A percentile compares a stretch with the other conserved stretches of the same genome.
These are phyloP conservation scores for Microlaimidae sp. DNA, from an alignment of 2,888 invertebrate species.

Conservation along the genomic window DNA sequence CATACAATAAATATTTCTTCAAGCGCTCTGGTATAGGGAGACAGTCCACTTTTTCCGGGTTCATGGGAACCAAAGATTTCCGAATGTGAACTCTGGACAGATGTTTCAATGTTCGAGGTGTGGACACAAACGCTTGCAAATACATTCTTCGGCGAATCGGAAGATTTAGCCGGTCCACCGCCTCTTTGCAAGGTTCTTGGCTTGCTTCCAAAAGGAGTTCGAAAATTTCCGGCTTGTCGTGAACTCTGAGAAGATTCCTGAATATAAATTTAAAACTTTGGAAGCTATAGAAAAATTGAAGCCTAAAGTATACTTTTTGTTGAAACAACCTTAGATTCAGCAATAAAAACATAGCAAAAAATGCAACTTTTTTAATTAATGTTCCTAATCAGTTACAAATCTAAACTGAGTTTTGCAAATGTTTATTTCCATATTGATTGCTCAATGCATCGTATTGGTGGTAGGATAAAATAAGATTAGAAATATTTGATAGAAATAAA, in stretches of 20 bases:
- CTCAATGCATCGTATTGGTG: too few relatives aligned
- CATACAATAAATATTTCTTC: background rate
- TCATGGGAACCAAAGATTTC: background rate
- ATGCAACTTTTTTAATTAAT: too few relatives aligned
- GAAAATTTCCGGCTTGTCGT: background rate
- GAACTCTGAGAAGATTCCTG: background rate
- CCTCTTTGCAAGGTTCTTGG: background rate
- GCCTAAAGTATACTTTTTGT: too few relatives aligned
- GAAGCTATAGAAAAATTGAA: too few relatives aligned
- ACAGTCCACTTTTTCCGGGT: background rate
- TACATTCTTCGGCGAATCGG: slow-evolving; percentile 7
- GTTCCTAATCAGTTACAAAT: too few relatives aligned
- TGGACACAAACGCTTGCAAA: background rate
- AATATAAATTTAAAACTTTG: too few relatives aligned
- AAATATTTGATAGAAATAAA: too few relatives aligned
- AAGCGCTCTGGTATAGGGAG: slow-evolving; percentile 4
- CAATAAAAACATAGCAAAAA: too few relatives aligned
- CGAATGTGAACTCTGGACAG: background rate
- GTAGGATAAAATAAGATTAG: too few relatives aligned
- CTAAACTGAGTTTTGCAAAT: too few relatives aligned
- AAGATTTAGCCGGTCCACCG: slow-evolving; percentile 1
- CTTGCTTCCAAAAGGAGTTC: slow-evolving; percentile 11
- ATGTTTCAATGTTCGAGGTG: slow-evolving; percentile 1
- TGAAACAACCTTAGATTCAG: too few relatives aligned
- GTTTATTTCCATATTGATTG: too few relatives aligned